These are phyloP conservation scores for Bradypus variegatus DNA, from an alignment of 2,797 vertebrate species.

Conservation along the genomic window DNA sequence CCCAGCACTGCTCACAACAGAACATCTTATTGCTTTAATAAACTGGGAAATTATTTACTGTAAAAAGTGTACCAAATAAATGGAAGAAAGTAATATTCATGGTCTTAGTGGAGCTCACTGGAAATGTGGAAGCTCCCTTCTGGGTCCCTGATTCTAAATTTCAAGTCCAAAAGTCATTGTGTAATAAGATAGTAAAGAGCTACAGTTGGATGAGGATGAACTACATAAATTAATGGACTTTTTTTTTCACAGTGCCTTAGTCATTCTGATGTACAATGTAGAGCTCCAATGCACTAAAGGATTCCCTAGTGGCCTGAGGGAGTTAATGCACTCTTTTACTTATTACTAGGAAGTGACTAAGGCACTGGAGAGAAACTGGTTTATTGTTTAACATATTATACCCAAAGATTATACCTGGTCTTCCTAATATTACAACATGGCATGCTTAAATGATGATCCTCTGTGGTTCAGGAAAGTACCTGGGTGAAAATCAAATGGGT, in stretches of 20 bases:
- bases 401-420: conserved; percentile 46
- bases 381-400: conserved; percentile 46
- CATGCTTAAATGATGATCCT: conserved; percentile 23
- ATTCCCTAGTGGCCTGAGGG: conserved; percentile 43
- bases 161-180: conserved; percentile 61
- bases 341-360: conserved; percentile 60
- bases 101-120: conserved; percentile 61
- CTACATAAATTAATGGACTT: conserved; percentile 67
- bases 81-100: conserved; percentile 65
- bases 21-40: conserved; percentile 77
- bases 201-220: conserved; percentile 62
- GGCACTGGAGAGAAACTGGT: conserved; percentile 53
- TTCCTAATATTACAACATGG: conserved; percentile 26
- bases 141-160: conserved; percentile 58
- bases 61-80: conserved; percentile 68
- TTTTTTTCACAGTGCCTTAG: conserved; percentile 59
- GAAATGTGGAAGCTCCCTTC: conserved; percentile 56
- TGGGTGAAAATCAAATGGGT: neutral
- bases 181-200: conserved; percentile 64
- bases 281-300: conserved; percentile 31
- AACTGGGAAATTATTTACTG: conserved; percentile 69
- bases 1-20: conserved; percentile 72
- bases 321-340: conserved; percentile 47
- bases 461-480: conserved; percentile 50
- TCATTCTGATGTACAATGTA: conserved; percentile 49